Evolutionary conservation across 2,113 vertebrate species (phyloP), one percentile per base, ranked within the genome.

Genomic region (Coturnix japonica): DNA sequence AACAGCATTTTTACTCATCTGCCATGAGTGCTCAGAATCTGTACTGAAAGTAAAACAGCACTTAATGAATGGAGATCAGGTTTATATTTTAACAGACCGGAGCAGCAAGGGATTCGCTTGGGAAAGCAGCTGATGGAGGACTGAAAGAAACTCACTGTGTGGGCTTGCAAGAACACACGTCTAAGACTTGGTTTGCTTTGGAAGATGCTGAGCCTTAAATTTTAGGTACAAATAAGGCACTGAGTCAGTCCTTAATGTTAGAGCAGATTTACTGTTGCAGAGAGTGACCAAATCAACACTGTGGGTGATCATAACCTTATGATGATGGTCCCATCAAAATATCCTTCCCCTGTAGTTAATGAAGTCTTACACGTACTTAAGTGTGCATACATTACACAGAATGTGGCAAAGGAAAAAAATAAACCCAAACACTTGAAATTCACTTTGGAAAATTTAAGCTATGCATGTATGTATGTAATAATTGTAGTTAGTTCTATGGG

Each of bases 151-250:
- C 17, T 51, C 26, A 7, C 15, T 59, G n/a, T 25, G 47, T 15
- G 3, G 2, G 7, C n/a, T 69, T 49, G 28, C 23, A 54, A 26
- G 13, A 4, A 26, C 1, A 11, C 18, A 11, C 18, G 22, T 6
- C 18, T 6, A 15, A 28, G 28, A 9, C 23, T 22, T 33, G 1
- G 7, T 37, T n/a, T 25, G n/a, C 49, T 54, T 4, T 37, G 49
- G 20, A 79, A n/a, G 25, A 69, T 19, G 21, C 2, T 39, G 6
- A 69, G 23, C 56, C 37, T 23, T 46, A 14, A 35, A 25, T 28
- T 26, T 54, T 6, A 39, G 22, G 60, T 67, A 47, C 20, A 57
- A 49, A 13, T 13, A 56, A 43, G 26, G 41, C 0, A 28, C n/a
- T 7, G 67, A 21, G 41, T 69, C 54, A 46, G 30, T 41, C 78